Evolutionary conservation across 1,140 invertebrate genomes (phyloP).

Genomic region (Phortica variegata): DNA sequence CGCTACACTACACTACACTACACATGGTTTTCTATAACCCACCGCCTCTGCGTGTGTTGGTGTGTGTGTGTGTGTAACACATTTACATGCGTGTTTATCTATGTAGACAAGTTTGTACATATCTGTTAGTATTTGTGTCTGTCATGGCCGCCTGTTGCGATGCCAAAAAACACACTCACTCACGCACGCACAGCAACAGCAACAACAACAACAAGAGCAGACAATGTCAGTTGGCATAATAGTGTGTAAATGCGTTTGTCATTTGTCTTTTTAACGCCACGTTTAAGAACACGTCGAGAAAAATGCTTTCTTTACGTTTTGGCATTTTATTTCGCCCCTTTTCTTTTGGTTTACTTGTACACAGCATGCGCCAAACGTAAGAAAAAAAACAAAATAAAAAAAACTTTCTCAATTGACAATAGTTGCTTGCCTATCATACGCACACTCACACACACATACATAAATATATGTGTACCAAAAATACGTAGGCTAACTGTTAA

Average conservation of each 20-base stretch:
- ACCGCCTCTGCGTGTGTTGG: too few species aligned
- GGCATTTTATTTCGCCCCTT: too few species aligned
- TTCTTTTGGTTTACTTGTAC: too few species aligned
- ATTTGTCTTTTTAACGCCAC: constrained; percentile 40
- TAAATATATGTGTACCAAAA: too few species aligned
- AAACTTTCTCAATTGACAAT: too few species aligned
- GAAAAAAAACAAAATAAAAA: too few species aligned
- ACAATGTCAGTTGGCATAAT: constrained; percentile 27
- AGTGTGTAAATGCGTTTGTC: constrained; percentile 41
- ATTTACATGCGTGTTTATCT: constrained; percentile 43
- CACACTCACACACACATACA: too few species aligned
- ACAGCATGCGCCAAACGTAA: constrained; percentile 8
- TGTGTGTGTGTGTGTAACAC: constrained; percentile 10
- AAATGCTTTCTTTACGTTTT: too few species aligned
- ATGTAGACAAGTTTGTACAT: constrained; percentile 31
- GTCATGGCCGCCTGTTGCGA: constrained; percentile 38
- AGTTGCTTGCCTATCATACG: too few species aligned
- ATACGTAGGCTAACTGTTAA: constrained; percentile 17
- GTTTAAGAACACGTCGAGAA: too few species aligned
- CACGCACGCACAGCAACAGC: not conserved
- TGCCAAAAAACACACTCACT: too few species aligned
- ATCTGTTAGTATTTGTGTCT: constrained; percentile 26
- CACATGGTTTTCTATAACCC: constrained; percentile 21
- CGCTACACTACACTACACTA: not conserved
- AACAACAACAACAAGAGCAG: constrained; percentile 5